phyloP scores from a whole-genome alignment of 2,113 vertebrate species.

The Micronycteris hirsuta region DNA sequence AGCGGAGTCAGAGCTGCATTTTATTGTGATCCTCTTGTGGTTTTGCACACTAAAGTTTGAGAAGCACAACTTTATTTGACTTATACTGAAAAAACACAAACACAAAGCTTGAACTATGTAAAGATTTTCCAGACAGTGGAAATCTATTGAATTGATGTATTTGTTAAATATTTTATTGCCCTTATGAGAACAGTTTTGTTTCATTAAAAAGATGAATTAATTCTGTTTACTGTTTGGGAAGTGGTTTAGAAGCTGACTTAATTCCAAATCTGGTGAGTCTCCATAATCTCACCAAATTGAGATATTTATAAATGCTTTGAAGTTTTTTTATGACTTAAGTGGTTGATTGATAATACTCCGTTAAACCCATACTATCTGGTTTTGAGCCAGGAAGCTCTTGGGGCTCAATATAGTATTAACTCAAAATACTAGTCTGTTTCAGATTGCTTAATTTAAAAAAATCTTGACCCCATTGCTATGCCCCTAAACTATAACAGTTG shows the following conservation, averaged over 20 bases:
- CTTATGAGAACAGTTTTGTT: not conserved
- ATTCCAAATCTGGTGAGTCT: not conserved
- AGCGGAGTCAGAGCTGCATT: not conserved
- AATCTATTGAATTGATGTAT: conserved; percentile 34
- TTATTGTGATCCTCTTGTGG: not conserved
- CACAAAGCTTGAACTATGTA: not conserved
- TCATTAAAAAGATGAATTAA: conserved; percentile 20
- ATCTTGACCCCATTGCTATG: not conserved
- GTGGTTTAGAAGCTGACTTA: not conserved
- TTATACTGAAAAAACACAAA: not conserved
- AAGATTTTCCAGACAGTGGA: not conserved
- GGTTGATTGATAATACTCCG: not conserved
- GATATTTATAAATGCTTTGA: not conserved
- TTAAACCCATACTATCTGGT: not conserved
- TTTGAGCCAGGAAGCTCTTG: not conserved
- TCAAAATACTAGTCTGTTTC: not conserved
- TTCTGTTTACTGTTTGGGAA: not conserved
- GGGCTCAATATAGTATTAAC: not conserved
- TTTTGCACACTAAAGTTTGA: conserved; percentile 11
- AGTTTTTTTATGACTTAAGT: not conserved
- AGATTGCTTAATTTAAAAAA: not conserved
- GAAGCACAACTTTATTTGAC: not conserved
- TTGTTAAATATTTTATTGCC: not conserved
- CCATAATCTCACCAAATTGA: not conserved
- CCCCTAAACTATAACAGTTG: not conserved